Base-by-base conservation (phyloP, 2,797 vertebrate species). In the Hypotaenidia okinawae region DNA sequence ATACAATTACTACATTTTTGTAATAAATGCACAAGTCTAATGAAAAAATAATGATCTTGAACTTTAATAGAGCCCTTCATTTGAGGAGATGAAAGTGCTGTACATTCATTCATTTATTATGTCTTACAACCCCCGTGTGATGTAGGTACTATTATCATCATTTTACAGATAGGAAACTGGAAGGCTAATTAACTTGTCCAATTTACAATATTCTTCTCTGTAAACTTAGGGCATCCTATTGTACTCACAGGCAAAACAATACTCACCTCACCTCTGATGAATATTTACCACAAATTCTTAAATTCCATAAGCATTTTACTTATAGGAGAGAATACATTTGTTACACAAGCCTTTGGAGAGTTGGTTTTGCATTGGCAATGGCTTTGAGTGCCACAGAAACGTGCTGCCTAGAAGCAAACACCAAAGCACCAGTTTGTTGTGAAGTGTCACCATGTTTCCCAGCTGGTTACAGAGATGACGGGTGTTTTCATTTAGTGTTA, bases 41-140 rank as follows among this genome's bases (percentile, higher is more conserved):
- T 89, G 70, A 88, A 93, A 94, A 95, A 94, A 96, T 93, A 93
- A 96, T 72, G 67, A 94, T 91, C 87, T 96, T 94, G 87, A 90
- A 94, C 90, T 97, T 96, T 94, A 88, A 94, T 86, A 94, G 70
- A 94, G 63, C 74, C 85, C 86, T 96, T 95, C 77, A 95, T 94
- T 90, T 93, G 24, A 90, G 58, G 64, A 93, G 90, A 93, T 90
- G 88, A 92, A 94, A 95, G 72, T 72, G 77, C 45, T 86, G 68
- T 90, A 93, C 30, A 62, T 87, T 91, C 67, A 67, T 90, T 90
- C 87, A 63, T 90, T 96, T 70, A 87, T 89, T 95, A 93, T 90
- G 72, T 72, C 86, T 94, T 93, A 96, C 8, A 41, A 82, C 77
- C 70, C 70, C 49, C 21, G 8, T 95, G 94, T 93, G 94, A 94